Base-by-base conservation (phyloP, 2,888 invertebrate genomes). In the Suillia variegata region DNA sequence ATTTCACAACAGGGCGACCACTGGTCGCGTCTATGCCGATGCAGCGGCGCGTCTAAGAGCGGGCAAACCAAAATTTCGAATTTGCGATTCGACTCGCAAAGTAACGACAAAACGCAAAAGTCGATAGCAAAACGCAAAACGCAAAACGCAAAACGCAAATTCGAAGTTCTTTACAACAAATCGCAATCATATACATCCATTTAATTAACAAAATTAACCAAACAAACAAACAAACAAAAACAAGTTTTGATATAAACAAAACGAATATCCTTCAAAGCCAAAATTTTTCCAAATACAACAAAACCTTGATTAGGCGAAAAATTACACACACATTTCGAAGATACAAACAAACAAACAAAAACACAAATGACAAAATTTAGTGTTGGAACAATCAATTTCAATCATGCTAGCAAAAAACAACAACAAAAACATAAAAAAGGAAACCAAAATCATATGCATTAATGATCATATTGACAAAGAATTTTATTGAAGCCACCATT, bases 11-110 rank as follows among this genome's bases (percentile, higher is more conserved):
- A n/a, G n/a, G n/a, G n/a, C n/a, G n/a, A n/a, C n/a, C n/a, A n/a
- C n/a, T n/a, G n/a, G n/a, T n/a, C n/a, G n/a, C n/a, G n/a, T n/a
- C n/a, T n/a, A n/a, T n/a, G n/a, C n/a, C n/a, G 12, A 52, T 58
- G 66, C 61, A 10, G 26, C 5, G 10, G 26, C 20, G n/a, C 20
- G 8, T 5, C 22, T 53, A 13, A 21, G 15, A 51, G 26, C 8
- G 38, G 21, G 53, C 34, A 21, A 38, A n/a, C 13, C n/a, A 33
- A 51, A 64, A 61, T 57, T 58, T 61, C 21, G 33, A 47, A 12
- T 10, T 56, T 56, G 22, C 12, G 22, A 59, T n/a, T n/a, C n/a
- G n/a, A n/a, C n/a, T n/a, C n/a, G n/a, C n/a, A n/a, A n/a, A n/a
- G n/a, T n/a, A n/a, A n/a, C n/a, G n/a, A n/a, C n/a, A n/a, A n/a